phyloP scores from a whole-genome alignment of 2,113 vertebrate species.

The Spermophilus dauricus region DNA sequence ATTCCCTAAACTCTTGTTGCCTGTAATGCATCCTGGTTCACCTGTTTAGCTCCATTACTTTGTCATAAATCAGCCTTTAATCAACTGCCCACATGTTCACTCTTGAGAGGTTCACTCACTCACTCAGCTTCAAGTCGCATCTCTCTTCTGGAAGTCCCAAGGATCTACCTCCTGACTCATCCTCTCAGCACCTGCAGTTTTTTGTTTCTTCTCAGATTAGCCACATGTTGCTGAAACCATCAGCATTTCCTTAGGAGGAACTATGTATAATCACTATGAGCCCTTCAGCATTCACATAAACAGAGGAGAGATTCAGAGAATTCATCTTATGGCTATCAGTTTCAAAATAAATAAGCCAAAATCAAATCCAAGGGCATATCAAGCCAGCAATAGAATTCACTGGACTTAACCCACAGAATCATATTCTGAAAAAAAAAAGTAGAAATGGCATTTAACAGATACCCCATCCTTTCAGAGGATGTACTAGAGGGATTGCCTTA shows the following conservation, averaged over 20 bases:
- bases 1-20: not conserved
- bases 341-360: conserved; percentile 46
- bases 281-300: not conserved
- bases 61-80: not conserved
- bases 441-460: not conserved
- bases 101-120: not conserved
- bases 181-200: not conserved
- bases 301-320: not conserved
- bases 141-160: not conserved
- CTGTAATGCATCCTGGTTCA: not conserved
- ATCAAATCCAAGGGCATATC: not conserved
- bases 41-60: not conserved
- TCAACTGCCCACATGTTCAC: not conserved
- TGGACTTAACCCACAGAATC: not conserved
- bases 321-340: not conserved
- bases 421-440: not conserved
- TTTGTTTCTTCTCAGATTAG: conserved; percentile 11
- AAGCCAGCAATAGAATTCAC: not conserved
- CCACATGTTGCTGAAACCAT: not conserved
- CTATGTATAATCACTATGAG: not conserved
- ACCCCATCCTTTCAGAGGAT: not conserved
- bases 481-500: not conserved
- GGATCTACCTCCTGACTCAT: not conserved
- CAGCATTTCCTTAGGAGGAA: not conserved
- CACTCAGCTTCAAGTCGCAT: not conserved